Percentiles rank a stretch among this genome's conserved stretches.
phyloP scores from a whole-genome alignment of 30 jellyfish, hydroid and myxozoan species.

The Nemopilema nomurai region DNA sequence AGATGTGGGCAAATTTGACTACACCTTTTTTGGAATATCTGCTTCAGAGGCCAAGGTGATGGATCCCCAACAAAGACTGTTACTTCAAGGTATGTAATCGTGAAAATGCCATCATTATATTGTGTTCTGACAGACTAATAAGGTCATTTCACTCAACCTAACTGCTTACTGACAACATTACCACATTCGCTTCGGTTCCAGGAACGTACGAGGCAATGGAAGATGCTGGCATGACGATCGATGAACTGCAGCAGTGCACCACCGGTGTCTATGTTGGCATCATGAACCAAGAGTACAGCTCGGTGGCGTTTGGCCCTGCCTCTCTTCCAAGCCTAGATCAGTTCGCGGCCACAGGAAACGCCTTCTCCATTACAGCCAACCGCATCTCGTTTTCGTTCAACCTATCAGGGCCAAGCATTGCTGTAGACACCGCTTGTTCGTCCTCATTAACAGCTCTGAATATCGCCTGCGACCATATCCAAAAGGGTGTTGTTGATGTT shows the following conservation, averaged over 20 bases:
- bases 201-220: conserved; percentile 63
- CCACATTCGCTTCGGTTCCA: not conserved
- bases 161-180: too few relatives aligned
- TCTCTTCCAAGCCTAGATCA: conserved; percentile 4
- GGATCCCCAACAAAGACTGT: conserved; percentile 67
- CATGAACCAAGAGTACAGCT: conserved; percentile 44
- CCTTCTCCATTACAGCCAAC: conserved; percentile 49
- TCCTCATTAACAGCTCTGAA: conserved; percentile 55
- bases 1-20: conserved; percentile 40
- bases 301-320: not conserved
- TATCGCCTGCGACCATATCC: conserved; percentile 53
- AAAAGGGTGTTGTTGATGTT: conserved; percentile 38
- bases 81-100: conserved; percentile 39
- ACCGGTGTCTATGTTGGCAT: conserved; percentile 63
- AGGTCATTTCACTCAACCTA: too few relatives aligned
- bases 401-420: conserved; percentile 59
- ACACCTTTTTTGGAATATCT: conserved; percentile 59
- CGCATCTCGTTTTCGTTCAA: conserved; percentile 56
- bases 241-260: conserved; percentile 49
- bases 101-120: not conserved
- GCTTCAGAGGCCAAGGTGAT: conserved; percentile 43
- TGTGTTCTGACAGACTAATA: not conserved
- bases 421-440: conserved; percentile 63
- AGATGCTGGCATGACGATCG: conserved; percentile 56
- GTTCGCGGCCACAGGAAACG: conserved; percentile 52